Evolutionary conservation across 2,797 vertebrate species (phyloP), one percentile per base, ranked within the genome.

Genomic region (Myiothlypis chrysogaster): DNA sequence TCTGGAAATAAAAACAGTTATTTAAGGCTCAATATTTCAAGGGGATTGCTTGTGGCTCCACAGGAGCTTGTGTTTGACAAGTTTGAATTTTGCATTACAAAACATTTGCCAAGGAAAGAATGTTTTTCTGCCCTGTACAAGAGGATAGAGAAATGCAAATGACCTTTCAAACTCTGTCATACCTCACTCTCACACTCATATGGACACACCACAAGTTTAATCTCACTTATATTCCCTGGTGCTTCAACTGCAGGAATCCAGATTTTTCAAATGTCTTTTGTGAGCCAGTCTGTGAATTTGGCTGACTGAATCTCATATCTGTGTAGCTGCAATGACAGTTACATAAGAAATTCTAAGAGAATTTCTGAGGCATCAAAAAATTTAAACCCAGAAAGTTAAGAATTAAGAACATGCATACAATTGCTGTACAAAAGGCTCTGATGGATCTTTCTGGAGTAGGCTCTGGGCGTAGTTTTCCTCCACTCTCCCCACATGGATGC

Each of bases 1-100:
- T 70, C 65, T 93, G 80, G 52, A 90, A 87, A 93, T 87, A 47
- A 90, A 94, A 91, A 5, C 43, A 34, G 46, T 82, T 90, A 53
- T 94, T 92, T 90, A 41, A 28, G 35, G 30, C 55, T 91, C 77
- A 93, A 19, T 95, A 95, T 91, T 93, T 95, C 91, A 96, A 64
- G 35, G 11, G 19, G 41, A 93, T 92, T 93, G 24, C 23, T 90
- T 78, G 34, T 71, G 50, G 35, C 76, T 73, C 30, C 78, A 71
- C 14, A 66, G 43, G 60, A 90, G 8, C n/a, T 88, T 10, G 1
- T 55, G 27, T 96, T 91, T 87, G 50, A 95, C 39, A 93, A 63
- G 32, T 68, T 30, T 65, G 41, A 76, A 68, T 95, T 87, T 94
- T 90, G 37, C 79, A 80, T 69, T 76, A 60, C 14, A 52, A 68